These are phyloP conservation scores for Thelaira solivaga DNA, from an alignment of 2,888 invertebrate genomes.

Conservation along the genomic window DNA sequence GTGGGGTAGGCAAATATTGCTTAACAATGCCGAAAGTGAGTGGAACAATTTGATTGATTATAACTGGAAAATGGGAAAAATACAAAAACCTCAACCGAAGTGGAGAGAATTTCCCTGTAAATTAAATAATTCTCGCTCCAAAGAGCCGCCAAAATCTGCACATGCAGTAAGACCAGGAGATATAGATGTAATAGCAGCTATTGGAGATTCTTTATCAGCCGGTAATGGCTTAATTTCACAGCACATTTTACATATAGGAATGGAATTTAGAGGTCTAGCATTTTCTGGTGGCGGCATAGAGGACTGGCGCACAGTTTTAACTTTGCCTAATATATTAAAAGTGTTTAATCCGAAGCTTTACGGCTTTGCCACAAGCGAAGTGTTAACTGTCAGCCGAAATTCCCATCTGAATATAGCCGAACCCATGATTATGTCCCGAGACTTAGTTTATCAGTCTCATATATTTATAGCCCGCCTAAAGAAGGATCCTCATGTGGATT, in stretches of 20 bases:
- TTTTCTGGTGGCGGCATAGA: constrained; percentile 79
- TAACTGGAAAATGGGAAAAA: constrained; percentile 67
- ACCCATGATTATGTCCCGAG: constrained; percentile 72
- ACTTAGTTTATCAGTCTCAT: constrained; percentile 69
- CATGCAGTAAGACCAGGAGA: constrained; percentile 79
- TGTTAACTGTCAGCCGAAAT: constrained; percentile 66
- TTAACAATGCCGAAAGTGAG: constrained; percentile 60
- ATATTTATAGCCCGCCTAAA: constrained; percentile 69
- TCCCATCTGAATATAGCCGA: constrained; percentile 74
- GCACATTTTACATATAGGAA: constrained; percentile 75
- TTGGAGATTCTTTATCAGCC: constrained; percentile 81
- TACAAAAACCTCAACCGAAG: constrained; percentile 68
- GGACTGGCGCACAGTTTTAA: constrained; percentile 78
- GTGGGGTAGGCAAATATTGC: constrained; percentile 54
- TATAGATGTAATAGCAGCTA: constrained; percentile 80
- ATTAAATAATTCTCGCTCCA: constrained; percentile 71
- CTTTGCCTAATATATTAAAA: constrained; percentile 80
- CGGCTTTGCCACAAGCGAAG: constrained; percentile 77
- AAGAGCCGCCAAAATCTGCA: constrained; percentile 77
- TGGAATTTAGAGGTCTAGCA: constrained; percentile 78
- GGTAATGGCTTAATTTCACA: constrained; percentile 79
- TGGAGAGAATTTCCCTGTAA: constrained; percentile 75
- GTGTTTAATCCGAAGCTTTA: constrained; percentile 81
- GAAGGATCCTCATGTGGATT: constrained; percentile 76
- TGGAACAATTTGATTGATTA: constrained; percentile 57